Base-by-base conservation (phyloP, 2,113 vertebrate genomes). In the Rhinoderma darwinii region DNA sequence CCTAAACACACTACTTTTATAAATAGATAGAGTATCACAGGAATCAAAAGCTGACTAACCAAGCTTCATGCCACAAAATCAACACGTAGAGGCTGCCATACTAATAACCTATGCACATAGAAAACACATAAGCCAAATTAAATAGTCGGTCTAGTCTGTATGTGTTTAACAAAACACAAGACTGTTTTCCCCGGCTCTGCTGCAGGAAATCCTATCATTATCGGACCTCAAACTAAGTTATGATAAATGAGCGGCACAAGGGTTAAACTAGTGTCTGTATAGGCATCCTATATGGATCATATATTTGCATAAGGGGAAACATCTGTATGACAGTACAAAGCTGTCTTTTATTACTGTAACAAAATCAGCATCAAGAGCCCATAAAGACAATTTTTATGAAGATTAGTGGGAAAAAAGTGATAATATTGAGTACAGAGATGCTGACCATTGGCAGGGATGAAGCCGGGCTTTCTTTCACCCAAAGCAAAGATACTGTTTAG, bases 1-100 rank as follows among this genome's bases (percentile, higher is more conserved):
- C 79, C 75, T 82, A 87, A 82, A 87, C 86, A 87, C 44, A 82
- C 86, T 87, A 54, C 86, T 87, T 87, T 87, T 82, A 87, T 87
- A 87, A 87, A 87, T 87, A 87, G 86, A 87, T 82, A 82, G 51
- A 87, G 79, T 82, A 87, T 87, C 79, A 75, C 68, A 82, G 39
- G 70, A 74, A 87, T 87, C 86, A 87, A 87, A 87, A 47, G 78
- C 80, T 75, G 78, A 82, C 86, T 87, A 63, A 87, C 86, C 86
- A 82, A 82, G 50, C 50, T 66, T 37, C 35, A 87, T 59, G 86
- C 86, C 79, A 82, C 86, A 87, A 87, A 82, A 82, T 82, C 86
- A 87, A 87, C 86, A 87, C 70, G 25, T 82, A 20, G n/a, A 87
- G 44, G 79, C 79, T 82, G 79, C 86, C 86, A 74, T 82, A 43